These are phyloP conservation scores for Lasioglossum leucozonium DNA, from an alignment of 2,888 invertebrate species.

Conservation along the genomic window DNA sequence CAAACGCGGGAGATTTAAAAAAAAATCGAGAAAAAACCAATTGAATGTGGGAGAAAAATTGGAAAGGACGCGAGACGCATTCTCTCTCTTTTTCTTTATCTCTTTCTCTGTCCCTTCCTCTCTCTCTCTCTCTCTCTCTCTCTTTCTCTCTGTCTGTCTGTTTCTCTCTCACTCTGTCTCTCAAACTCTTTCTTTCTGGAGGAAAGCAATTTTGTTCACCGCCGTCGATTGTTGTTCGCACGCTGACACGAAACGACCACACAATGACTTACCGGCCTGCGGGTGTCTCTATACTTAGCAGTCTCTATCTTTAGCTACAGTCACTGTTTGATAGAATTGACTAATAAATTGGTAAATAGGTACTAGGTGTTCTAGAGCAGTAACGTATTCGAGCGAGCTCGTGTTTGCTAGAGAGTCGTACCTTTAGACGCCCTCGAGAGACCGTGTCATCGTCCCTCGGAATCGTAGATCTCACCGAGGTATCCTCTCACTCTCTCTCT, in stretches of 20 bases:
- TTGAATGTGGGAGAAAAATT: neutral
- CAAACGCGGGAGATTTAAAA: neutral
- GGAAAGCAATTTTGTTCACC: neutral
- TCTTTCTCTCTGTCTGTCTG: too few species aligned
- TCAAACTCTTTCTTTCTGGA: neutral
- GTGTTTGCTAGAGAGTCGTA: conserved; percentile 75
- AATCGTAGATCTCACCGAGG: conserved; percentile 46
- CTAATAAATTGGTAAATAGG: conserved; percentile 79
- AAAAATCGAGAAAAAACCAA: neutral
- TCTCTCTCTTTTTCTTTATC: neutral
- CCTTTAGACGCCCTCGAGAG: conserved; percentile 63
- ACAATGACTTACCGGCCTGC: conserved; percentile 62
- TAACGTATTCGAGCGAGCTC: conserved; percentile 76
- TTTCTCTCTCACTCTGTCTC: neutral
- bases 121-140: neutral
- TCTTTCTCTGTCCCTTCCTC: neutral
- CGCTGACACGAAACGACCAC: conserved; percentile 43
- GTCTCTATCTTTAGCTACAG: conserved; percentile 78
- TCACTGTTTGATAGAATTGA: conserved; percentile 80
- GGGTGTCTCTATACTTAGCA: conserved; percentile 78
- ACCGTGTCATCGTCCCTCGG: conserved; percentile 57
- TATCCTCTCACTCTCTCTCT: conserved; percentile 25
- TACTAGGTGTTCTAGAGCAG: conserved; percentile 78
- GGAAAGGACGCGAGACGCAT: neutral
- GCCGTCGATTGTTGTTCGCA: conserved; percentile 4